A percentile compares a stretch with the other conserved stretches of the same genome.
phyloP scores from a whole-genome alignment of 2,113 vertebrate genomes.

The Oreochromis niloticus region DNA sequence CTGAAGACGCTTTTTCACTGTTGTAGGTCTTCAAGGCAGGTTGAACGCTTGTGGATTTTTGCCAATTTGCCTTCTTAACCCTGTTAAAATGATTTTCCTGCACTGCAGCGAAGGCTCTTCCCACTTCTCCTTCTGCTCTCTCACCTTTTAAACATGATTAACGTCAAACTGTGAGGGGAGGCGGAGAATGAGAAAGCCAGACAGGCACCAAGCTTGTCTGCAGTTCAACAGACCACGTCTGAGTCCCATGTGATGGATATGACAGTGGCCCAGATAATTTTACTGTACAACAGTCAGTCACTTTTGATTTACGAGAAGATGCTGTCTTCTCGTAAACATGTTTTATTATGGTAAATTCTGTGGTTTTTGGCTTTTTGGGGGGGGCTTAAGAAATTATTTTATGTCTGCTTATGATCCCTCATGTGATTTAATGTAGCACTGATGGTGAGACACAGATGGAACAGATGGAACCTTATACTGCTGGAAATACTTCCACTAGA shows the following conservation, averaged over 20 bases:
- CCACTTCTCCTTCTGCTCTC: not conserved
- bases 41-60: not conserved
- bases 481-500: not conserved
- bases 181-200: not conserved
- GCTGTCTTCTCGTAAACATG: not conserved
- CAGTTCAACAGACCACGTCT: not conserved
- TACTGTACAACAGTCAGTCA: not conserved
- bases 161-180: not conserved
- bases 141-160: slow-evolving; percentile 5
- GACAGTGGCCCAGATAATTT: not conserved
- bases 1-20: not conserved
- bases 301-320: not conserved
- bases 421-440: not conserved
- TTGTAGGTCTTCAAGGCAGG: not conserved
- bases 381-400: not conserved
- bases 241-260: not conserved
- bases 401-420: not conserved
- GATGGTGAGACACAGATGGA: not conserved
- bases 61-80: not conserved
- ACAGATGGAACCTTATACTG: no score
- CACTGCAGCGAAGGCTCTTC: not conserved
- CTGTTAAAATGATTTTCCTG: not conserved
- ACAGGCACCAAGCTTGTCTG: not conserved
- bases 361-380: not conserved
- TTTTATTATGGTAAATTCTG: not conserved